Base-by-base conservation (phyloP, 2,888 invertebrate genomes). In the Tridacna gigas region DNA sequence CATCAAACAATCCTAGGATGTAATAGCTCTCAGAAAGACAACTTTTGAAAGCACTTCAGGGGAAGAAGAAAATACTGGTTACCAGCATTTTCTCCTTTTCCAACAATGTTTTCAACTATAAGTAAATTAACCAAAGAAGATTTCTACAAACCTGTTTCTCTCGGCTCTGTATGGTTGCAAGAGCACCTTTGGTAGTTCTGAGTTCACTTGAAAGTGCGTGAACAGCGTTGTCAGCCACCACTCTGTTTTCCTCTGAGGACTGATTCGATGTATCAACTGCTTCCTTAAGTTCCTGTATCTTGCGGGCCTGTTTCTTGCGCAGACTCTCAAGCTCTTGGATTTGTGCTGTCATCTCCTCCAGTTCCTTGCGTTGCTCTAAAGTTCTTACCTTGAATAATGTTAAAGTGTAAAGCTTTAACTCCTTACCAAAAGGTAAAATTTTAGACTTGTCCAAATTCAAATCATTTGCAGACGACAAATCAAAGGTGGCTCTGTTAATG, bases 121-220 rank as follows among this genome's bases (percentile, higher is more conserved):
- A 12, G 12, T 9, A 26, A 25, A 66, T 7, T 66, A 66, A 4
- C 37, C 3, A 13, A 5, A 65, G 26, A n/a, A 18, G 2, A 22
- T 11, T 56, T 20, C 56, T 56, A 56, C 56, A 56, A n/a, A 95
- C 95, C 93, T 94, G 93, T 89, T 94, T 93, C 78, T 95, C 94
- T 84, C 94, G 91, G 85, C 91, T 91, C 86, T 92, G 92, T 45
- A 92, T 88, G 37, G 94, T 92, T 5, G 92, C 91, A 47, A 94
- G 89, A 13, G 93, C 92, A 63, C 88, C 89, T 89, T 95, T 95
- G 18, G 94, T 94, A 60, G 94, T 94, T 73, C 93, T 86, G 47
- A 95, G 91, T 88, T 95, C 95, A 86, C 94, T 93, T 78, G 93
- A 93, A 60, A 95, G 90, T 0, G 94, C 93, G 60, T 95, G 94